phyloP scores from a whole-genome alignment of 1,140 invertebrate genomes.

The Atta colombica region DNA sequence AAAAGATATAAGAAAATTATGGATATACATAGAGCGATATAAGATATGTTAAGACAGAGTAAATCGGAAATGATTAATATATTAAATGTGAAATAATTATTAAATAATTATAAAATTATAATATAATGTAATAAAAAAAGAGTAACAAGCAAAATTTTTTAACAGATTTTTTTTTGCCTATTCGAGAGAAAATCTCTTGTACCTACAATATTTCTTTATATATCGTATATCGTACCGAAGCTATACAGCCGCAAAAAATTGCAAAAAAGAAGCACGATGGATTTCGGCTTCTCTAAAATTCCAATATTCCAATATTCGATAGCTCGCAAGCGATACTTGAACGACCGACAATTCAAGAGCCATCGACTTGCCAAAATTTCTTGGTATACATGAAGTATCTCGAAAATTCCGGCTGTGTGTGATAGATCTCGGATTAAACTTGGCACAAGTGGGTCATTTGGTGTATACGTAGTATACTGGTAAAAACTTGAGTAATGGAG shows the following conservation, averaged over 20 bases:
- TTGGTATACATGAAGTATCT: conserved; percentile 28
- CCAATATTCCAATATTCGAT: conserved; percentile 51
- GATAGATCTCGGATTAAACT: conserved; percentile 62
- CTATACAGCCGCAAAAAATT: conserved; percentile 25
- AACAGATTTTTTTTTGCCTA: background rate
- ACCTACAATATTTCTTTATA: background rate
- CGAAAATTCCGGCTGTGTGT: conserved; percentile 41
- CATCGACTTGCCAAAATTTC: conserved; percentile 50
- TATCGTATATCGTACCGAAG: background rate
- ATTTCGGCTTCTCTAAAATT: conserved; percentile 26
- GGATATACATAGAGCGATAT: background rate
- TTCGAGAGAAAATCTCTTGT: background rate
- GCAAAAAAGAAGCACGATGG: background rate
- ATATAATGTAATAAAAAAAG: background rate
- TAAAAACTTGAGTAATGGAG: conserved; percentile 58
- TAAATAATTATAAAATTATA: conserved; percentile 8
- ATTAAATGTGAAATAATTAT: background rate
- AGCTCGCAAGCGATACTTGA: conserved; percentile 38
- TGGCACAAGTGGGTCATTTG: conserved; percentile 54
- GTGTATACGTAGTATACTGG: conserved; percentile 40
- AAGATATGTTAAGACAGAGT: background rate
- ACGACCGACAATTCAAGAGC: conserved; percentile 56
- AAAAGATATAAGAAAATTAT: background rate
- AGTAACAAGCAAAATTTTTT: background rate
- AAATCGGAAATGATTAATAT: background rate